These are phyloP conservation scores for Temnothorax rugatulus DNA, from an alignment of 2,888 invertebrate species.

Conservation along the genomic window DNA sequence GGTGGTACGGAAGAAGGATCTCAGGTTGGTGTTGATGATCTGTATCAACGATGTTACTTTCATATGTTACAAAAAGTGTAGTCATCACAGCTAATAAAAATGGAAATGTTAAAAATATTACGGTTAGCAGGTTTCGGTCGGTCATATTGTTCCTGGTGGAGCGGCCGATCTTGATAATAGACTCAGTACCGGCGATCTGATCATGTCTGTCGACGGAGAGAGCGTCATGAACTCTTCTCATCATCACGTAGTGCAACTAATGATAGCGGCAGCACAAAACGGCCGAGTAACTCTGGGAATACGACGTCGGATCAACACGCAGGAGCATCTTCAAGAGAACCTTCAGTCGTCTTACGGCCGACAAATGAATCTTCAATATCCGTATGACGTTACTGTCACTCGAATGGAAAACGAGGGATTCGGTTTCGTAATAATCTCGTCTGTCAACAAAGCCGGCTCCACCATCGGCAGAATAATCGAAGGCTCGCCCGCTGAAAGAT, in stretches of 20 bases:
- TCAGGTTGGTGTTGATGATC: slow-evolving; percentile 88
- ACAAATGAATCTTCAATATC: slow-evolving; percentile 86
- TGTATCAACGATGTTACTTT: slow-evolving; percentile 20
- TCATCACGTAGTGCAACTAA: slow-evolving; percentile 96
- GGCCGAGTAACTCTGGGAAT: slow-evolving; percentile 95
- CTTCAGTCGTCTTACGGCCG: slow-evolving; percentile 85
- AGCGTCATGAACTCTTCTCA: slow-evolving; percentile 95
- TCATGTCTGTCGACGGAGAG: slow-evolving; percentile 96
- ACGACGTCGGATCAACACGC: slow-evolving; percentile 88
- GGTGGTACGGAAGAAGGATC: slow-evolving; percentile 99
- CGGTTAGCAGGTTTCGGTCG: slow-evolving; percentile 93
- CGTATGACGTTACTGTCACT: slow-evolving; percentile 97
- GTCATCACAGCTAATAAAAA: slow-evolving; percentile 21
- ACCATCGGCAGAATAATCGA: slow-evolving; percentile 98
- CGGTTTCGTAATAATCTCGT: slow-evolving; percentile 99
- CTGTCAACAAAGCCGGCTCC: slow-evolving; percentile 95
- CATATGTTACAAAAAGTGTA: not conserved
- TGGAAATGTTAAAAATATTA: slow-evolving; percentile 71
- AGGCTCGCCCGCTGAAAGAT: slow-evolving; percentile 97
- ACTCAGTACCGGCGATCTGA: slow-evolving; percentile 96
- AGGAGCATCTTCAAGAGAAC: slow-evolving; percentile 85
- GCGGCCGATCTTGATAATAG: slow-evolving; percentile 97
- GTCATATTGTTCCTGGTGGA: slow-evolving; percentile 98
- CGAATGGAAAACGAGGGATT: slow-evolving; percentile 98
- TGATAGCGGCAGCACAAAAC: slow-evolving; percentile 95